Conservation (phyloP, 2,797 vertebrate genomes). For the Phataginus tetradactyla region DNA sequence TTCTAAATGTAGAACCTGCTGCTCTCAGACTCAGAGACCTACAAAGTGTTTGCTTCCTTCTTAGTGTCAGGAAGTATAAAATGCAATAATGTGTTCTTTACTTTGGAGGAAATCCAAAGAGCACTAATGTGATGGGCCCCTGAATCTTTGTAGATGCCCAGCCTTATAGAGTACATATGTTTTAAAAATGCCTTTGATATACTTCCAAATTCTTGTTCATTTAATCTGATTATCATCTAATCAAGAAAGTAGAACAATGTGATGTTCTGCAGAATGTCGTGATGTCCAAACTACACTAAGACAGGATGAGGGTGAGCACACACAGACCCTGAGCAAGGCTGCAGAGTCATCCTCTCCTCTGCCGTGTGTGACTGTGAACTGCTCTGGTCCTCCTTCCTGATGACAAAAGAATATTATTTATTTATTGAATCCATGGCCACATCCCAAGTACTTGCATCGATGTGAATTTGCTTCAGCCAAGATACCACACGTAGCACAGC, state of each 20-base stretch:
- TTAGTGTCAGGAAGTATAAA: neutral
- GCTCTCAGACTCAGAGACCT: neutral
- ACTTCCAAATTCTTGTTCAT: neutral
- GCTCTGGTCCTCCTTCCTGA: neutral
- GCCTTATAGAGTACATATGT: neutral
- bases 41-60: neutral
- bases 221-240: neutral
- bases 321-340: neutral
- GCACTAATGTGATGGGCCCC: neutral
- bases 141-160: neutral
- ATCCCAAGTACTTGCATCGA: neutral
- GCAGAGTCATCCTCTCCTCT: neutral
- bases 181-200: neutral
- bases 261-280: neutral
- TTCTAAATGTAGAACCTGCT: neutral
- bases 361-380: neutral
- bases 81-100: neutral
- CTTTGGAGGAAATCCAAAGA: neutral
- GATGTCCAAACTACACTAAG: neutral
- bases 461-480: neutral
- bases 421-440: neutral
- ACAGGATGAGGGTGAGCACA: neutral
- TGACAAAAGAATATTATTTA: neutral
- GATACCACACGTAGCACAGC: neutral
- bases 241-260: neutral